A percentile compares a stretch with the other conserved stretches of the same genome.
phyloP scores from a whole-genome alignment of 2,797 vertebrate species.

The Coilia nasus region DNA sequence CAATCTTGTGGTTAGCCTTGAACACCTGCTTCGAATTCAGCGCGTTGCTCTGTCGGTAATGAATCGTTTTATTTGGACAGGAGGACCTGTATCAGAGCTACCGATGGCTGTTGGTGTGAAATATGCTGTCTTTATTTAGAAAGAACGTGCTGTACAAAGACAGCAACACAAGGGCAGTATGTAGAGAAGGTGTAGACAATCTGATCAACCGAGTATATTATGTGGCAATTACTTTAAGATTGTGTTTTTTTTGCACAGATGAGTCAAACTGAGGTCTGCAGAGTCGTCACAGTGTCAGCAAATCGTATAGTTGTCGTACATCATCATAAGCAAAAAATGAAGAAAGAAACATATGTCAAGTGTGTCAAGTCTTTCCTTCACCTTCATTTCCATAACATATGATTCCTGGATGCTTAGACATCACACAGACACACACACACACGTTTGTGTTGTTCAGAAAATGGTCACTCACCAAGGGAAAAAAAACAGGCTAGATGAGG shows the following conservation, averaged over 20 bases:
- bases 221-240: neutral
- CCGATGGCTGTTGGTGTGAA: neutral
- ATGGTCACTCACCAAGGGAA: neutral
- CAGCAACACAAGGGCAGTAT: neutral
- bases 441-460: neutral
- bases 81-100: neutral
- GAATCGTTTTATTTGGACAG: neutral
- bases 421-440: too few relatives aligned
- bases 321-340: neutral
- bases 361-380: conserved; percentile 1
- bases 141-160: neutral
- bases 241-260: neutral
- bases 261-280: neutral
- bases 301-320: neutral
- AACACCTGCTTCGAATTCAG: conserved; percentile 11
- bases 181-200: neutral
- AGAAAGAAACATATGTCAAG: too few relatives aligned
- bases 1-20: neutral
- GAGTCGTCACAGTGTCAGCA: neutral
- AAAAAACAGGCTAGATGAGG: neutral
- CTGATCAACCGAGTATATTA: neutral
- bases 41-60: neutral
- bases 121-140: neutral
- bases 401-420: neutral
- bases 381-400: neutral